Conservation (phyloP, 30 jellyfish, hydroid and myxozoan species). For the Cassiopea andromeda region DNA sequence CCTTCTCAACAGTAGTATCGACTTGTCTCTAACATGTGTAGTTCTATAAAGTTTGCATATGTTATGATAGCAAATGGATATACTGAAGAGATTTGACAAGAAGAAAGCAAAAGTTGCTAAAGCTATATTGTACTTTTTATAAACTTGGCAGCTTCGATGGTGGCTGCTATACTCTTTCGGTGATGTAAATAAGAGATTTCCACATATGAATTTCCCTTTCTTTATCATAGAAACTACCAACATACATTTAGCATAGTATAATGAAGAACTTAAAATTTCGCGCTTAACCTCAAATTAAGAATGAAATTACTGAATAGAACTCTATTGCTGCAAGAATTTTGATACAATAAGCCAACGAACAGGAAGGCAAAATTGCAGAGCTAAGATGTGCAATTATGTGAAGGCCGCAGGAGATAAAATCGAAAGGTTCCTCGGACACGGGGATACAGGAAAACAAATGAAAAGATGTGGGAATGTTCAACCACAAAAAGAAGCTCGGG, state of each 20-base stretch:
- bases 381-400: neutral
- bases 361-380: neutral
- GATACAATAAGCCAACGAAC: neutral
- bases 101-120: no score
- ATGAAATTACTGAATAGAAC: neutral
- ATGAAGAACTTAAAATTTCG: neutral
- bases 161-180: neutral
- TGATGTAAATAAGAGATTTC: neutral
- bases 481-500: neutral
- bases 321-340: neutral
- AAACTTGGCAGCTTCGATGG: no score
- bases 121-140: no score
- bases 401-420: constrained; percentile 6
- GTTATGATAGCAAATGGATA: no score
- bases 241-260: constrained; percentile 3
- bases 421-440: neutral
- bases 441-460: neutral
- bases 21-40: no score
- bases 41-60: no score
- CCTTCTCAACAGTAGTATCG: no score
- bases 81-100: no score
- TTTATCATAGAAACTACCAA: neutral
- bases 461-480: neutral
- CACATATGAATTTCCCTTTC: neutral
- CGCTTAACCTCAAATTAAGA: constrained; percentile 4